A percentile compares a stretch with the other conserved stretches of the same genome.
These are phyloP conservation scores for Lochmaea crataegi DNA, from an alignment of 2,888 invertebrate species.

Conservation along the genomic window DNA sequence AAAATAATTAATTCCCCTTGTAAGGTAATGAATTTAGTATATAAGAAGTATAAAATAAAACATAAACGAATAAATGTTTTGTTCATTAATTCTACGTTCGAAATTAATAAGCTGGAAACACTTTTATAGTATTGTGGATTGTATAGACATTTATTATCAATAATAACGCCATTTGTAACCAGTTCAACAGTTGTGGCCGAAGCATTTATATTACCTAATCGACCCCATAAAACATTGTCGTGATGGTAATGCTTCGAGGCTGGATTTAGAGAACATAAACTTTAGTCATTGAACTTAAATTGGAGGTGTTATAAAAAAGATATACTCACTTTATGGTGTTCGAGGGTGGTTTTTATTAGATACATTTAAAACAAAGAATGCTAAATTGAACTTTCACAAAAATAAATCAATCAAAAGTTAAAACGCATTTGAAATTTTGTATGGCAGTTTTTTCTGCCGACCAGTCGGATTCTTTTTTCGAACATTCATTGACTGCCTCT, in stretches of 20 bases:
- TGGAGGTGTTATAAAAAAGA: neutral
- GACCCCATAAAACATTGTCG: constrained; percentile 33
- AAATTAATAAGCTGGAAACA: constrained; percentile 22
- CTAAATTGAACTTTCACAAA: no score
- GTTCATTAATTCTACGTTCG: neutral
- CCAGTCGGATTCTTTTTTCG: neutral
- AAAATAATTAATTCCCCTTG: no score
- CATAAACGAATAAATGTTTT: no score
- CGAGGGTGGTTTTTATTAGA: no score
- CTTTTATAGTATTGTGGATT: constrained; percentile 20
- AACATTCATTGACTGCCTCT: neutral
- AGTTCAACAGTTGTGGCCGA: constrained; percentile 26
- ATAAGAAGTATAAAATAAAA: no score
- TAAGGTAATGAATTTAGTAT: no score
- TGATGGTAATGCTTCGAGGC: constrained; percentile 20
- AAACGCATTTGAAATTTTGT: constrained; percentile 1
- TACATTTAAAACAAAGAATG: no score
- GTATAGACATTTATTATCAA: constrained; percentile 35
- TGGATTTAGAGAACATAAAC: constrained; percentile 25
- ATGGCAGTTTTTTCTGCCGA: constrained; percentile 1
- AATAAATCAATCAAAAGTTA: neutral
- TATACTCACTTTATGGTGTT: no score
- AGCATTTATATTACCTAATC: constrained; percentile 25
- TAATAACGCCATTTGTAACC: constrained; percentile 33
- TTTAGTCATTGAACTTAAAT: constrained; percentile 18